Conservation (phyloP, 2,113 vertebrate species). For the Herpailurus yagouaroundi region DNA sequence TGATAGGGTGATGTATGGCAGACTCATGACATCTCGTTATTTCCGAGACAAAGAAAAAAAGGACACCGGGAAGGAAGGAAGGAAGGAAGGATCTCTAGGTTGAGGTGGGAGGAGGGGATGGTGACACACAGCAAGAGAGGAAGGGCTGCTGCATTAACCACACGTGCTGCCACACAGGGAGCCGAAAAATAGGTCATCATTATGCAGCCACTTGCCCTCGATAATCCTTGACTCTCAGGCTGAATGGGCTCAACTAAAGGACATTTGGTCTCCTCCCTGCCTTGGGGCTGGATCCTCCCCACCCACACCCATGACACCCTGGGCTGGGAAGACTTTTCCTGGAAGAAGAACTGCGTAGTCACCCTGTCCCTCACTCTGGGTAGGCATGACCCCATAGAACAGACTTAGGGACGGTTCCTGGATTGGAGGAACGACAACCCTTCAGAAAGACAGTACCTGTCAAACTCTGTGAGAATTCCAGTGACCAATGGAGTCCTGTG, state of each 20-base stretch:
- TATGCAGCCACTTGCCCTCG: background rate
- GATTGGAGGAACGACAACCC: background rate
- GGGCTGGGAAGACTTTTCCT: background rate
- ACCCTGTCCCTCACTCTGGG: background rate
- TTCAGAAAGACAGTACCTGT: background rate
- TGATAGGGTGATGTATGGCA: background rate
- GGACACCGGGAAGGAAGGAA: constrained; percentile 1
- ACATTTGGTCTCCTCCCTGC: background rate
- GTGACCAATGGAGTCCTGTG: rapidly evolving
- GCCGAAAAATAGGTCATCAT: background rate
- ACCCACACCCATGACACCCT: background rate
- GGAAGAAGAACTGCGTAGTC: background rate
- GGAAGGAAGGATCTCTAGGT: background rate
- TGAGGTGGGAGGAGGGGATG: background rate
- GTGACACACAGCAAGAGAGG: background rate
- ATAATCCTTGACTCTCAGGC: background rate
- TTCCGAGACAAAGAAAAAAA: background rate
- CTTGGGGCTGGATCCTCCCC: background rate
- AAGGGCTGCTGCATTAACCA: background rate
- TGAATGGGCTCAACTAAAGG: background rate
- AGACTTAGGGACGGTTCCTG: background rate
- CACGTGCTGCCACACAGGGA: background rate
- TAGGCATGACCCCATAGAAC: background rate
- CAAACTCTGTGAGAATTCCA: background rate
- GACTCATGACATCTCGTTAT: background rate